A percentile compares a stretch with the other conserved stretches of the same genome.
Evolutionary conservation across 1,140 invertebrate genomes (phyloP).

Genomic region (Heliconius himera): DNA sequence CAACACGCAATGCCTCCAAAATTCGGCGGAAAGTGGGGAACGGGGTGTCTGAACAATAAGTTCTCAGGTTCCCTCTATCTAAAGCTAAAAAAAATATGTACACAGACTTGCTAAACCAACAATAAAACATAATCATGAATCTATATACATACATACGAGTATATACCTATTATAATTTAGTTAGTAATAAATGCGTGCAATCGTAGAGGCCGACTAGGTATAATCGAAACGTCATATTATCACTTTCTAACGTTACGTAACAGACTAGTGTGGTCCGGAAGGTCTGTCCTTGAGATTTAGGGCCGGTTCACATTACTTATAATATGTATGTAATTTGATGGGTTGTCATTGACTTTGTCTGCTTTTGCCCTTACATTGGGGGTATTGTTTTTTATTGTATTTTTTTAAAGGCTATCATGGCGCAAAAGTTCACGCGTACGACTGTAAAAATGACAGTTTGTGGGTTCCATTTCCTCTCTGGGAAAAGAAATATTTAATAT

Average conservation of each 20-base stretch:
- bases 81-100: too few relatives aligned
- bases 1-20: too few relatives aligned
- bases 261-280: neutral
- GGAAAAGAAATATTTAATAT: too few relatives aligned
- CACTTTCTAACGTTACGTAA: conserved; percentile 6
- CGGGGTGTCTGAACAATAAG: too few relatives aligned
- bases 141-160: neutral
- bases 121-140: neutral
- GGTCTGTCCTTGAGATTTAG: neutral
- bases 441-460: too few relatives aligned
- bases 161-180: neutral
- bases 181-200: neutral
- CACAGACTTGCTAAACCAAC: neutral
- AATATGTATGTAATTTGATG: neutral
- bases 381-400: neutral
- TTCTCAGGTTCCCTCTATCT: too few relatives aligned
- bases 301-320: neutral
- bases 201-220: neutral
- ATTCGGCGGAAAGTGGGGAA: too few relatives aligned
- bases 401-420: too few relatives aligned
- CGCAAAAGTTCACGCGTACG: too few relatives aligned
- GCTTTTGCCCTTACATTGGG: neutral
- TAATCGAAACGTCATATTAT: neutral
- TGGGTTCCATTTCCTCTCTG: too few relatives aligned
- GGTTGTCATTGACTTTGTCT: neutral